phyloP scores from a whole-genome alignment of 2,797 vertebrate species.

The Amniataba percoides region DNA sequence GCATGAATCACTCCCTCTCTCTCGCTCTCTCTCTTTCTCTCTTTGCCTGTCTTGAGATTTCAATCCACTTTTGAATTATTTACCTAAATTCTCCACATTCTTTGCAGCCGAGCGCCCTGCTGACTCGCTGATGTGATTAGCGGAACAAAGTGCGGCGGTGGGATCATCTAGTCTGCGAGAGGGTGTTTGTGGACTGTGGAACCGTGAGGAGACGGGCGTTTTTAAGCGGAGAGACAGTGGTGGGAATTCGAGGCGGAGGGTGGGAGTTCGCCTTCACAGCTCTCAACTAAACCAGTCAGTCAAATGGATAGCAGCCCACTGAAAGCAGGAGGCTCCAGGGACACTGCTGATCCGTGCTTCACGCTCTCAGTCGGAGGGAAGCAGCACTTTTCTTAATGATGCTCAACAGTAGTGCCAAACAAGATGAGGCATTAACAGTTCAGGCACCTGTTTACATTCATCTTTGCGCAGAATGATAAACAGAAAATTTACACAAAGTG shows the following conservation, averaged over 20 bases:
- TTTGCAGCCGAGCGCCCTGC: slow-evolving; percentile 41
- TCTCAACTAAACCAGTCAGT: slow-evolving; percentile 44
- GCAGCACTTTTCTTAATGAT: slow-evolving; percentile 46
- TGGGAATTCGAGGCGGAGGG: slow-evolving; percentile 40
- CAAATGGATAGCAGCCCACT: slow-evolving; percentile 24
- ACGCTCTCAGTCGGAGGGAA: slow-evolving; percentile 25
- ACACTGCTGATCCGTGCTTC: slow-evolving; percentile 36
- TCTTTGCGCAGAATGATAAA: slow-evolving; percentile 19
- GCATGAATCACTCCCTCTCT: slow-evolving; percentile 32
- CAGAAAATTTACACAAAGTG: background rate
- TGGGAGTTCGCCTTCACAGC: slow-evolving; percentile 30
- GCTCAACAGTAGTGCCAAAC: slow-evolving; percentile 27
- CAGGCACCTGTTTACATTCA: slow-evolving; percentile 34
- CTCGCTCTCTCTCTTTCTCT: background rate
- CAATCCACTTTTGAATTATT: slow-evolving; percentile 64
- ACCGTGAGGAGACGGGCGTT: slow-evolving; percentile 39
- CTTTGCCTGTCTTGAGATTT: slow-evolving; percentile 40
- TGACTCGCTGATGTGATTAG: slow-evolving; percentile 68
- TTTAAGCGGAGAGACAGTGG: slow-evolving; percentile 43
- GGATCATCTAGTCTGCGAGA: slow-evolving; percentile 50
- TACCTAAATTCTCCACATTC: slow-evolving; percentile 53
- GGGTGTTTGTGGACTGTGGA: slow-evolving; percentile 50
- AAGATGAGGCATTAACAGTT: slow-evolving; percentile 33
- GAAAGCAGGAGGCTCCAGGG: slow-evolving; percentile 36
- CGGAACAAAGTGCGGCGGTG: slow-evolving; percentile 46